Conservation (phyloP, 2,113 vertebrate species). For the Solenodon paradoxus region DNA sequence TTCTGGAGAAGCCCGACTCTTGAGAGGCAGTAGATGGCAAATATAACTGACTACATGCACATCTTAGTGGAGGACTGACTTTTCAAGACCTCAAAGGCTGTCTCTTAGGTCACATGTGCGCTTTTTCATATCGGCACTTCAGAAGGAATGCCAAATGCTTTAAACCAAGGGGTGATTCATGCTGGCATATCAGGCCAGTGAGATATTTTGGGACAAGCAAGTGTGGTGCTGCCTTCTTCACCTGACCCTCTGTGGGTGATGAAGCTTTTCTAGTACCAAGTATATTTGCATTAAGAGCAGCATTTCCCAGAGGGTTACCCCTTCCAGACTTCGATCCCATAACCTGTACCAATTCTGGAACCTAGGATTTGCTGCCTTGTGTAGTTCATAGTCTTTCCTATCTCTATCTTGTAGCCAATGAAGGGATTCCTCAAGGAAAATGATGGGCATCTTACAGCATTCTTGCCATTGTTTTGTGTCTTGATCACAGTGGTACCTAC, state of each 20-base stretch:
- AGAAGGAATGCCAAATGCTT: background rate
- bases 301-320: background rate
- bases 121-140: background rate
- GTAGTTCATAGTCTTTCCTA: background rate
- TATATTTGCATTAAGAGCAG: conserved; percentile 1
- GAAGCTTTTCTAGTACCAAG: background rate
- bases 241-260: background rate
- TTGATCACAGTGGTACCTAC: background rate
- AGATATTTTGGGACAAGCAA: conserved; percentile 46
- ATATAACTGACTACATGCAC: background rate
- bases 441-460: background rate
- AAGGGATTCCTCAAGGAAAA: background rate
- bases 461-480: background rate
- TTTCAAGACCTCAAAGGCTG: background rate
- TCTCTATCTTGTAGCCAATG: background rate
- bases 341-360: background rate
- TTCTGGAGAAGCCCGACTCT: background rate
- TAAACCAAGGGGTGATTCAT: conserved; percentile 51
- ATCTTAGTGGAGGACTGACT: background rate
- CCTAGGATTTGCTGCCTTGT: background rate
- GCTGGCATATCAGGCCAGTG: conserved; percentile 37
- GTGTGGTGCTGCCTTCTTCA: background rate
- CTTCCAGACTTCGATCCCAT: background rate
- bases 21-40: background rate
- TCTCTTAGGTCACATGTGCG: background rate